Percentiles rank a stretch among this genome's conserved stretches.
phyloP scores from a whole-genome alignment of 2,888 invertebrate species.

The Gari tellinella region DNA sequence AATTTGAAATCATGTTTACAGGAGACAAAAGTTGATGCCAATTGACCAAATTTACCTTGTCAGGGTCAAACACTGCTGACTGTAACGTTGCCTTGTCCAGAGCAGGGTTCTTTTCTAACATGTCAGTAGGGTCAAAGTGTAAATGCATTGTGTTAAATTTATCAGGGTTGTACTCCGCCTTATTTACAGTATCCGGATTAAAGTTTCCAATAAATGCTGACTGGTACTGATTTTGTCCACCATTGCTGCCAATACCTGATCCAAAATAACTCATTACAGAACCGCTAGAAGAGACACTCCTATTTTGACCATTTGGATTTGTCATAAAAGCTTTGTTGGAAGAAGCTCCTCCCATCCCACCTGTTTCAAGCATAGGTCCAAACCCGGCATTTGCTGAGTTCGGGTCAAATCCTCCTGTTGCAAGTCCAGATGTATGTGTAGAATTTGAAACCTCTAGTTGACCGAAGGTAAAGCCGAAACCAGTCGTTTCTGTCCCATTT shows the following conservation, averaged over 20 bases:
- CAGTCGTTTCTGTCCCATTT: not conserved
- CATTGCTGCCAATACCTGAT: not conserved
- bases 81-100: constrained; percentile 47
- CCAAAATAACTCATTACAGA: constrained; percentile 10
- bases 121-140: constrained; percentile 48
- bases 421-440: constrained; percentile 12
- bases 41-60: constrained; percentile 46
- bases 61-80: constrained; percentile 54
- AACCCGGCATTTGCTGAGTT: constrained; percentile 10
- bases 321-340: too few relatives aligned
- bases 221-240: not conserved
- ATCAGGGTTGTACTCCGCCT: constrained; percentile 56
- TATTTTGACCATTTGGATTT: too few relatives aligned
- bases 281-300: too few relatives aligned
- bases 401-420: constrained; percentile 6
- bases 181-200: constrained; percentile 60
- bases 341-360: constrained; percentile 21
- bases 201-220: constrained; percentile 43
- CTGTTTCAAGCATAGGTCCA: constrained; percentile 1
- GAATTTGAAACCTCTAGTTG: not conserved
- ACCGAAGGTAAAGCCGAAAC: constrained; percentile 15
- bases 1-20: too few relatives aligned
- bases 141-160: constrained; percentile 30
- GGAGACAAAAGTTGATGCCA: constrained; percentile 32
- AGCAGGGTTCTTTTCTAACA: constrained; percentile 46